Evolutionary conservation across 2,113 vertebrate genomes (phyloP).

Genomic region (Arothron firmamentum): DNA sequence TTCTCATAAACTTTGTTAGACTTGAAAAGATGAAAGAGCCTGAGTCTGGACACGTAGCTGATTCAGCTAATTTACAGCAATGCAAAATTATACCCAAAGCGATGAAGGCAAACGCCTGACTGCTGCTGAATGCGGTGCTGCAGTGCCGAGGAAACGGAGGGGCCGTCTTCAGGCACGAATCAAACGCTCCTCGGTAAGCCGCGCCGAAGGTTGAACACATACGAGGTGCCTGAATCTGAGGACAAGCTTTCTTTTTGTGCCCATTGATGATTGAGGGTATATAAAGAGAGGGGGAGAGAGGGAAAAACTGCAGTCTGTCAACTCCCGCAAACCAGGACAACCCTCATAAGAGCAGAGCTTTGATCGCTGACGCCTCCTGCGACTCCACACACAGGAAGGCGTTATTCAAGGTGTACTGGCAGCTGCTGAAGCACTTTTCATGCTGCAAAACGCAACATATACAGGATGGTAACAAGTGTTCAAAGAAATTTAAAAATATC

Average conservation of each 20-base stretch:
- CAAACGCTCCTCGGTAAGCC: conserved; percentile 36
- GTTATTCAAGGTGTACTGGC: conserved; percentile 2
- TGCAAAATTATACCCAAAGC: conserved; percentile 13
- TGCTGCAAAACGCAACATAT: no score
- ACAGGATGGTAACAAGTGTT: no score
- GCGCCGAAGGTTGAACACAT: conserved; percentile 41
- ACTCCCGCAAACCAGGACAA: conserved; percentile 46
- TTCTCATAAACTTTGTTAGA: conserved; percentile 25
- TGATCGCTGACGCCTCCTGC: conserved; percentile 23
- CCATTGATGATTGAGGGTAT: conserved; percentile 28
- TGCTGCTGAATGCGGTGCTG: conserved; percentile 19
- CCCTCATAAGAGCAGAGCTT: conserved; percentile 36
- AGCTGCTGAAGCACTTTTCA: neutral
- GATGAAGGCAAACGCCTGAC: conserved; percentile 33
- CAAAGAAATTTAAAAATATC: neutral
- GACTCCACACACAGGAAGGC: conserved; percentile 24
- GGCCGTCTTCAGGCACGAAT: conserved; percentile 30
- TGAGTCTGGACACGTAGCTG: conserved; percentile 20
- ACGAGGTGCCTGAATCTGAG: conserved; percentile 42
- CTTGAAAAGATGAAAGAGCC: no score
- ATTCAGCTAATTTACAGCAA: conserved; percentile 19
- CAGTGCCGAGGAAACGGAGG: conserved; percentile 32
- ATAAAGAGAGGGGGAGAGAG: conserved; percentile 18
- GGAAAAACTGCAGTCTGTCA: conserved; percentile 14
- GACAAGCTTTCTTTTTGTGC: conserved; percentile 23